These are phyloP conservation scores for Telmatherina bonti DNA, from an alignment of 2,797 vertebrate genomes.

Conservation along the genomic window DNA sequence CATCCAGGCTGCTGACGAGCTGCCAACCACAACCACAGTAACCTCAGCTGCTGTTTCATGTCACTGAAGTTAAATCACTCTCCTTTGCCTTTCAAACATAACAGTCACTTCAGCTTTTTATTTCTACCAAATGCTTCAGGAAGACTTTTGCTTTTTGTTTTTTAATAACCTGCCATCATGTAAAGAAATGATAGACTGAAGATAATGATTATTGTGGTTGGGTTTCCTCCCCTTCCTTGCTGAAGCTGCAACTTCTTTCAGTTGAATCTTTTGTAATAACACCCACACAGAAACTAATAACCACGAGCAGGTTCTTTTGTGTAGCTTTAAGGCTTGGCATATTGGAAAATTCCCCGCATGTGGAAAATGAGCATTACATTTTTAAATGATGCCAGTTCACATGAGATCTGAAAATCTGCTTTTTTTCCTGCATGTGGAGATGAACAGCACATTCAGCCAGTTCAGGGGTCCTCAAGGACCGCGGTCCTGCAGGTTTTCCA, in stretches of 20 bases:
- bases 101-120: no score
- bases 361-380: conserved; percentile 5
- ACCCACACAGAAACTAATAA: not conserved
- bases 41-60: conserved; percentile 9
- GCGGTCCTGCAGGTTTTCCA: no score
- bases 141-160: no score
- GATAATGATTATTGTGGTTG: not conserved
- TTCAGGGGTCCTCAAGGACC: no score
- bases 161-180: no score
- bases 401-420: conserved; percentile 32
- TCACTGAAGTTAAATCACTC: no score
- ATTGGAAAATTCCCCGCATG: not conserved
- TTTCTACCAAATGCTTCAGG: no score
- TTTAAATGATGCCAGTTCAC: not conserved
- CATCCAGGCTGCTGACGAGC: not conserved
- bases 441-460: no score
- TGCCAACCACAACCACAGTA: conserved; percentile 33
- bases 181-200: not conserved
- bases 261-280: not conserved
- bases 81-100: not conserved
- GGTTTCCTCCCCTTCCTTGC: not conserved
- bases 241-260: not conserved
- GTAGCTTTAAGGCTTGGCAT: not conserved
- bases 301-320: conserved; percentile 8
- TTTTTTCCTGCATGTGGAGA: not conserved